Base-by-base conservation (phyloP, 2,888 invertebrate genomes). In the Synergus umbraculus region DNA sequence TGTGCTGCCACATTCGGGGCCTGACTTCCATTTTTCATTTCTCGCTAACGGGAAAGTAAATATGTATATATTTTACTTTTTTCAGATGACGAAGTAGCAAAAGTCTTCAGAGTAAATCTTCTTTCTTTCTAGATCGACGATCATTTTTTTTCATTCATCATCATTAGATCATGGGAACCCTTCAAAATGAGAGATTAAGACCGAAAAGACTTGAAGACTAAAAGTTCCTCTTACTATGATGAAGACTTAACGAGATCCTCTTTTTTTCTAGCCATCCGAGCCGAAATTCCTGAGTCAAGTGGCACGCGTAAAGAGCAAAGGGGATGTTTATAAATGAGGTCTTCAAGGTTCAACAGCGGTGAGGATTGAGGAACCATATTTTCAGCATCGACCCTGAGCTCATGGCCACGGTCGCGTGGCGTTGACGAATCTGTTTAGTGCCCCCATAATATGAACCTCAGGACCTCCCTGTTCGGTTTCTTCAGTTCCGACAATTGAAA, bases 361-460 rank as follows among this genome's bases (percentile, higher is more conserved):
- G 78, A 79, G 73, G 46, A 80, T 78, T 81, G 69, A 44, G 76
- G 49, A 76, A 78, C 79, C 77, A 67, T 76, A 78, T 77, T 82
- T 78, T 43, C 66, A 65, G 69, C 77, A 76, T 78, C 82, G 83
- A 79, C 83, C 83, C 81, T 83, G 83, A 83, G 79, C 54, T 80
- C 85, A 84, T 85, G 87, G 86, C 41, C 81, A 82, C 64, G 85
- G 88, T 88, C 90, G 90, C 90, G 90, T 89, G 90, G 87, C 89
- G 85, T 85, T 87, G 89, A 89, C 87, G 87, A 86, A 88, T 89
- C 87, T 87, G 86, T 88, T 82, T 81, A 76, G 79, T 46, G 76
- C 78, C 79, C 13, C 78, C 64, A 67, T 76, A 79, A 82, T 79
- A 78, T 22, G 60, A 60, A 4, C 12, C 64, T 44, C 49, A 44